phyloP scores from a whole-genome alignment of 2,888 invertebrate genomes.

The Colletes collaris region DNA sequence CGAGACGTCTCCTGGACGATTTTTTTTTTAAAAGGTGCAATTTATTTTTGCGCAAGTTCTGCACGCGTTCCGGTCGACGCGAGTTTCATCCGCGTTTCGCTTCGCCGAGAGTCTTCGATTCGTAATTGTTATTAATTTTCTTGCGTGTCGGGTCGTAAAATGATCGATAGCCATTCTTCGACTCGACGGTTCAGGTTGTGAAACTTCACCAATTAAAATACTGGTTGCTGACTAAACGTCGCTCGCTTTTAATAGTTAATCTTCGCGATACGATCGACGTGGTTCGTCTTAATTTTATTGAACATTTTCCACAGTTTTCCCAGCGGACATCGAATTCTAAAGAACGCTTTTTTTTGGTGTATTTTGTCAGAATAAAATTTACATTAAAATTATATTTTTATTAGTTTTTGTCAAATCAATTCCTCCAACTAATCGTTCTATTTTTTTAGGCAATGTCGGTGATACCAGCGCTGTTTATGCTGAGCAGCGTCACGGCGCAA shows the following conservation, averaged over 20 bases:
- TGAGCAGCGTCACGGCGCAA: conserved; percentile 74
- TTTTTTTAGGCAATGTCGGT: conserved; percentile 60
- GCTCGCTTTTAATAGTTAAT: too few species aligned
- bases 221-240: neutral
- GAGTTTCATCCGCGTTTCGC: conserved; percentile 12
- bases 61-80: neutral
- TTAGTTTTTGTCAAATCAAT: too few species aligned
- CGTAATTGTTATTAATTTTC: neutral
- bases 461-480: conserved; percentile 57
- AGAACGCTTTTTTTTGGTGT: too few species aligned
- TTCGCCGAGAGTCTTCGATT: neutral
- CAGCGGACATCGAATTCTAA: too few species aligned
- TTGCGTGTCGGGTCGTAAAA: neutral
- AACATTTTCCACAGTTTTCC: too few species aligned
- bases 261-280: too few species aligned
- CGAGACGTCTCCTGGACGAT: neutral
- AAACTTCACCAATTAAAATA: neutral
- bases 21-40: conserved; percentile 15
- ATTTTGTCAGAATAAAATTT: too few species aligned
- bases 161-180: neutral
- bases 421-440: neutral
- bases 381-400: too few species aligned
- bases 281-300: too few species aligned
- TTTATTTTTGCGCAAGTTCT: conserved; percentile 26
- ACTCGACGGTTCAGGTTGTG: neutral